A percentile compares a stretch with the other conserved stretches of the same genome.
Conservation (phyloP, 2,797 vertebrate species). For the Heterohyrax brucei region DNA sequence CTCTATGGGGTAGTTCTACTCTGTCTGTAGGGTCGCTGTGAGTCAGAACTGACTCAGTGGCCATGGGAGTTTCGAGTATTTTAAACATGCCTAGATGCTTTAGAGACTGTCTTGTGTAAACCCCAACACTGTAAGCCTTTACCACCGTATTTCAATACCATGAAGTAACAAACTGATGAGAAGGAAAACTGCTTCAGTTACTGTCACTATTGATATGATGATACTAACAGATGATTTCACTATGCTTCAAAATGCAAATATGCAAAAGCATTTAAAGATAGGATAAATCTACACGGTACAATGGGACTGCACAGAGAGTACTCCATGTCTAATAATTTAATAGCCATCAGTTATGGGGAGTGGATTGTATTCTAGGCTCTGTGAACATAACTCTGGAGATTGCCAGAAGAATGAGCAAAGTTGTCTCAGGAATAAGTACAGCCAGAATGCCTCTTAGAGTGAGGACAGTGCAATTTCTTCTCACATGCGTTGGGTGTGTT, state of each 20-base stretch:
- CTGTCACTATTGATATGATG: background rate
- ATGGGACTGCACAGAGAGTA: background rate
- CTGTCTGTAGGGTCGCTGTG: too few species aligned
- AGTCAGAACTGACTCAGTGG: too few species aligned
- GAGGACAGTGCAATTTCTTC: too few species aligned
- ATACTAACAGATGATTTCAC: slow-evolving; percentile 40
- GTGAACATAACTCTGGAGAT: too few species aligned
- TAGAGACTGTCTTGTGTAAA: background rate
- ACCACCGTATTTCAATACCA: slow-evolving; percentile 1
- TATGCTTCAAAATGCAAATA: background rate
- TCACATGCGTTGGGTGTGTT: too few species aligned
- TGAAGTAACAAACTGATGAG: background rate
- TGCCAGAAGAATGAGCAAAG: too few species aligned
- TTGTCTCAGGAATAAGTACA: too few species aligned
- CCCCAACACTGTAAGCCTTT: background rate
- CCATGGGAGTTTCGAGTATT: background rate
- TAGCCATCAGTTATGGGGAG: background rate
- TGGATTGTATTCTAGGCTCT: slow-evolving; percentile 2
- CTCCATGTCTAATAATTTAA: slow-evolving; percentile 4
- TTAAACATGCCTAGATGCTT: background rate
- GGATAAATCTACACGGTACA: slow-evolving; percentile 31
- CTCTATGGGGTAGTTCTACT: too few species aligned
- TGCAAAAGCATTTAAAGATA: slow-evolving; percentile 44
- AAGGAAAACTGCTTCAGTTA: slow-evolving; percentile 44
- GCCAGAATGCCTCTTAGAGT: too few species aligned